Conservation (phyloP, 2,797 vertebrate genomes). For the Syncerus caffer region DNA sequence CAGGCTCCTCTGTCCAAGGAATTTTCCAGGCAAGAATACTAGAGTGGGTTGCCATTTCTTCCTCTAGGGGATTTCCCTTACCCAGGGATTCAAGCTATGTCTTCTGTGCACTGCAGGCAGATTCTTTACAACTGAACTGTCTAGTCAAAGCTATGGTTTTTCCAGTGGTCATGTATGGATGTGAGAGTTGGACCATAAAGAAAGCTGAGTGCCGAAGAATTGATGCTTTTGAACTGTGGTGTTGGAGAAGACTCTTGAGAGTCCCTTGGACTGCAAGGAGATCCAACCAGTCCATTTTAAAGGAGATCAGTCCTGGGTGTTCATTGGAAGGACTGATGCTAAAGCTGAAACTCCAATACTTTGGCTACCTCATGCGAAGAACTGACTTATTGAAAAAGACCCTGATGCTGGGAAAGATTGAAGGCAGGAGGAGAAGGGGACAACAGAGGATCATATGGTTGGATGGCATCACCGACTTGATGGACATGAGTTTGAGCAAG, state of each 20-base stretch:
- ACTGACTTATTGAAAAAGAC: neutral
- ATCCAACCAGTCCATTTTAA: neutral
- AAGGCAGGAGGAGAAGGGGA: neutral
- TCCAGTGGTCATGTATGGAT: neutral
- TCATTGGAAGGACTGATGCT: neutral
- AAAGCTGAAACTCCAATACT: neutral
- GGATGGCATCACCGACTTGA: neutral
- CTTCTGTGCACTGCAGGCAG: neutral
- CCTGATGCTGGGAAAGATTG: neutral
- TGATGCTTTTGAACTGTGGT: neutral
- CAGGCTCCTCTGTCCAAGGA: neutral
- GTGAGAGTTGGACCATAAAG: neutral
- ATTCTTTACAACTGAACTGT: neutral
- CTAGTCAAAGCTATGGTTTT: neutral
- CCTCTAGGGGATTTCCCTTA: neutral
- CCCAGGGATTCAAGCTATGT: neutral
- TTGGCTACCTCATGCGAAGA: neutral
- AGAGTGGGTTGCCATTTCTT: neutral
- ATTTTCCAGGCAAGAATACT: neutral
- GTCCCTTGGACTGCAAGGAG: neutral
- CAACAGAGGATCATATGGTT: neutral
- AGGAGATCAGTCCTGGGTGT: neutral
- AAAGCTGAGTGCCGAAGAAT: rapidly evolving
- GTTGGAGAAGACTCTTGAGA: neutral
- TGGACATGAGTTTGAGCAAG: neutral